A percentile compares a stretch with the other conserved stretches of the same genome.
These are phyloP conservation scores for Amorpha juglandis DNA, from an alignment of 2,888 invertebrate genomes.

Conservation along the genomic window DNA sequence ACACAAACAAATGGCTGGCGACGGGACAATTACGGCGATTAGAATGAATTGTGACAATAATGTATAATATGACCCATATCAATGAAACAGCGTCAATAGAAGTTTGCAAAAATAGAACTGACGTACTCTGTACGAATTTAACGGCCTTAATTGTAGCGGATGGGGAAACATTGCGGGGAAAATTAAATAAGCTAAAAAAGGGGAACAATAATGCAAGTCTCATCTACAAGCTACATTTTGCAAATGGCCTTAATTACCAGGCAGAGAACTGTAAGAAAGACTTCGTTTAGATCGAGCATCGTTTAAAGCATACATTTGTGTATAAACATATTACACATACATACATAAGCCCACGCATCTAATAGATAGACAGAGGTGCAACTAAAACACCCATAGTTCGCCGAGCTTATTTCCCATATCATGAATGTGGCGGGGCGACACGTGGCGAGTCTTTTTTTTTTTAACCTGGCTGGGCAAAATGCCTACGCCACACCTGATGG, in stretches of 20 bases:
- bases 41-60: conserved; percentile 46
- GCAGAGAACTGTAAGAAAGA: too few species aligned
- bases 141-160: conserved; percentile 2
- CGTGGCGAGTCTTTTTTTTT: too few species aligned
- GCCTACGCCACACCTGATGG: too few species aligned
- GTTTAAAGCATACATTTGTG: background rate
- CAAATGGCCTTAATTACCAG: background rate
- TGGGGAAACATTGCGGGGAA: background rate
- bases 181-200: background rate
- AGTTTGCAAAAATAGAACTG: conserved; percentile 43
- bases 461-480: too few species aligned
- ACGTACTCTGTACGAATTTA: conserved; percentile 23
- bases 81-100: conserved; percentile 43
- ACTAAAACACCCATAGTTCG: too few species aligned
- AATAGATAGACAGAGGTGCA: too few species aligned
- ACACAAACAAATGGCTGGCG: conserved; percentile 25
- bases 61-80: conserved; percentile 39
- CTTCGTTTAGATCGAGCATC: too few species aligned
- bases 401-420: too few species aligned
- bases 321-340: background rate
- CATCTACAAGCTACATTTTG: background rate
- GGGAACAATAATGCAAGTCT: background rate
- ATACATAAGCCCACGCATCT: too few species aligned
- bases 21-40: conserved; percentile 46
- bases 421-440: too few species aligned